Evolutionary conservation across 2,888 invertebrate species (phyloP), one percentile per base, ranked within the genome.

Genomic region (Camponotus fellah): DNA sequence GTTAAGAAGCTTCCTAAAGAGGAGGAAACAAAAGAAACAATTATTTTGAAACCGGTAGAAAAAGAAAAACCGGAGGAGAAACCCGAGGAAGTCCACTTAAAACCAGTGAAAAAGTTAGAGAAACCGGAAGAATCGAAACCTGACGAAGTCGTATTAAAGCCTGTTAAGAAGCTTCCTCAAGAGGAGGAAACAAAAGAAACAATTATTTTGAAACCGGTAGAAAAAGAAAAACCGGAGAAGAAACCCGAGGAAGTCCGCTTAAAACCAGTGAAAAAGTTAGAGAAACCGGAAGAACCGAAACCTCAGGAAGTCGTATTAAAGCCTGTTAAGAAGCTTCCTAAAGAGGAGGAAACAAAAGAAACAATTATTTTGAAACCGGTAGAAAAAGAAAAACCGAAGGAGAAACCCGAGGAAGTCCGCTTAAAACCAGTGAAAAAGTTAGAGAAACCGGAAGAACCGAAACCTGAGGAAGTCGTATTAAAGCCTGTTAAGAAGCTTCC

Each of bases 241-340:
- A 82, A 91, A 69, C 71, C 71, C 17, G 88, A 89, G 49, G 82
- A 87, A 58, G 88, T 87, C n/a, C 87, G 87, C 9, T 37, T 74
- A 0, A 74, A 90, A 93, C 26, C 95, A 94, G 32, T 40, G 95
- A 95, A 77, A 62, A 71, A 79, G 26, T 62, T 90, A 95, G 95
- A 75, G 94, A 86, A 74, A 58, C 82, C 84, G 2, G 84, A 87
- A 32, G 84, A 83, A 74, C 60, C 60, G 10, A 26, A 90, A 80
- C 87, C 86, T 53, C 40, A 91, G 89, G 89, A 92, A 77, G 80
- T 86, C 56, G 46, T 86, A 26, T 79, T 92, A 75, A 87, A 92
- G 82, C 87, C 86, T 3, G 82, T 83, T 68, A 83, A 76, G 71
- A 62, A 21, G 34, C n/a, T 34, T 58, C 58, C 60, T 58, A 58